Base-by-base conservation (phyloP, 2,113 vertebrate genomes). In the Turdus rufiventris region DNA sequence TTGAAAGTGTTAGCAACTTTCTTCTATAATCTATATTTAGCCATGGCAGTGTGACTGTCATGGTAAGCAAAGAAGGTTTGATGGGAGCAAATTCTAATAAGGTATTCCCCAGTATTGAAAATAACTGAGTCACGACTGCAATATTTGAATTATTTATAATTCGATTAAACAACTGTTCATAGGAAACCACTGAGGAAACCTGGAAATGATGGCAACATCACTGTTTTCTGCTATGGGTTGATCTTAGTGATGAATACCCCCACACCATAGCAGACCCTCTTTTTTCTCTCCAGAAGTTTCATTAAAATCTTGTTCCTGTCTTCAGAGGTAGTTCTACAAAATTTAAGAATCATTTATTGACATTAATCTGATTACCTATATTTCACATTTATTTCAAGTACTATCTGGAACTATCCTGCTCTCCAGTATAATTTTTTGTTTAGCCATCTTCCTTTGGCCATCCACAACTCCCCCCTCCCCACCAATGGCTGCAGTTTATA, bases 71-170 rank as follows among this genome's bases (percentile, higher is more conserved):
- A 72, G 58, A 80, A 77, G 61, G 50, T 87, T 91, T 91, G 74
- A 42, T 94, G 50, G 58, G 58, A 94, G 74, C 74, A 94, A 85
- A 91, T 93, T 87, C 89, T 95, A 91, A 93, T 77, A 96, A 92
- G 61, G 74, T 87, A 85, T 76, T 74, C 66, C 21, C 70, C 3
- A 0, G 40, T 78, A 86, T 23, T 72, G 89, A 75, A 94, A 83
- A 86, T 43, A 74, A 88, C 81, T 84, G 71, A 92, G 84, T 93
- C 83, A 85, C 26, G 50, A 36, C 24, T 84, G 33, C 71, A 76
- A 66, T 66, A 76, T 88, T 86, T 80, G 73, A 94, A 78, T 40
- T 83, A 50, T 94, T 86, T 88, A 29, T 72, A 74, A 87, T 54
- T 75, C 45, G 16, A 54, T 80, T 83, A 83, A 96, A 83, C 66